Conservation (phyloP, 2,888 invertebrate species). For the Drosophila yooni region DNA sequence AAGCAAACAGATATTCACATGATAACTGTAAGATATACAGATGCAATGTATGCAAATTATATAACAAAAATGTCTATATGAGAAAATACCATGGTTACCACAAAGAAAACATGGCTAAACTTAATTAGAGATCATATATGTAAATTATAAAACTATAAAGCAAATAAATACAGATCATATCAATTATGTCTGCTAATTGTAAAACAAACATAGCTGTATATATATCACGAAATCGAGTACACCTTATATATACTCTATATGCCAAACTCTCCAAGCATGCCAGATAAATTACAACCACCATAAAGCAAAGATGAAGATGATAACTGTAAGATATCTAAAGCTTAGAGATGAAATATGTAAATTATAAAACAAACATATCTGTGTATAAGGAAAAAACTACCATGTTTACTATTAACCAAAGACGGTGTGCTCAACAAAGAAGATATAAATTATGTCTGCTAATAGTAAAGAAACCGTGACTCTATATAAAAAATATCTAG, state of each 20-base stretch:
- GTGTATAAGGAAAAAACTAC: background rate
- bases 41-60: background rate
- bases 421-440: background rate
- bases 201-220: background rate
- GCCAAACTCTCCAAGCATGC: background rate
- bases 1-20: background rate
- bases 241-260: background rate
- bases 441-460: constrained; percentile 1
- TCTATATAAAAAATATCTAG: background rate
- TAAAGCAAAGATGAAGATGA: background rate
- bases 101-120: background rate
- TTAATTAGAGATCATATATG: background rate
- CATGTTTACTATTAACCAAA: background rate
- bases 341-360: background rate
- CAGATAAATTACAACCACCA: background rate
- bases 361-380: background rate
- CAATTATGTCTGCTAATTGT: background rate
- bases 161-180: background rate
- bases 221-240: background rate
- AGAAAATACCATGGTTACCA: background rate
- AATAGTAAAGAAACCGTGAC: background rate
- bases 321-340: background rate
- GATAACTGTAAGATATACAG: background rate
- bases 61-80: background rate
- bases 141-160: background rate